Evolutionary conservation across 2,797 vertebrate genomes (phyloP).

Genomic region (Sebastes iracundus): DNA sequence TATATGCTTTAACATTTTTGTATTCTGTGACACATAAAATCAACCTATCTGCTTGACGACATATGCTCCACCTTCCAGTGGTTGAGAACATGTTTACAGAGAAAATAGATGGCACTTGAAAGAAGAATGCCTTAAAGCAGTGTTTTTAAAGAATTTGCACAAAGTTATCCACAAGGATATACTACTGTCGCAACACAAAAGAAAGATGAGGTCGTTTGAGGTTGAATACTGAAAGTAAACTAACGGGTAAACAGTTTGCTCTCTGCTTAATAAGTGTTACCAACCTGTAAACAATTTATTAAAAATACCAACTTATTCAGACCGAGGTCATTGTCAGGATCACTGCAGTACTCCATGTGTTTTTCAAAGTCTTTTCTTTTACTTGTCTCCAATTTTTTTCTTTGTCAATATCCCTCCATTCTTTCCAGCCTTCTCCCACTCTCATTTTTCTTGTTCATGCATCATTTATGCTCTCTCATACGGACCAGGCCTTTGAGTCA

Average conservation of each 20-base stretch:
- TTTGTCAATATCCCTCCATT: background rate
- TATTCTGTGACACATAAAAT: background rate
- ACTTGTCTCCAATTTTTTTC: background rate
- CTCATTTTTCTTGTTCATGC: background rate
- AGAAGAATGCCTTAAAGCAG: background rate
- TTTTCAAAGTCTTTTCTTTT: background rate
- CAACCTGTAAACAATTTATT: background rate
- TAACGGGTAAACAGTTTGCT: background rate
- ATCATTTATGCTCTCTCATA: slow-evolving; percentile 5
- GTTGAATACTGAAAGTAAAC: background rate
- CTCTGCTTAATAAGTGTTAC: background rate
- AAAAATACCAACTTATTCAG: background rate
- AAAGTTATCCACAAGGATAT: background rate
- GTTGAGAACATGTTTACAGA: background rate
- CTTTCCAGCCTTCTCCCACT: background rate
- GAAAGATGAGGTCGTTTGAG: background rate
- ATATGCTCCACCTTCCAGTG: background rate
- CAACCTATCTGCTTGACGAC: background rate
- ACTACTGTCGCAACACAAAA: background rate
- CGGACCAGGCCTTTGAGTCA: slow-evolving; percentile 7
- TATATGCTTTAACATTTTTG: background rate
- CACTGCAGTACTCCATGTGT: background rate
- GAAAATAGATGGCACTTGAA: background rate
- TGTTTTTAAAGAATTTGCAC: background rate
- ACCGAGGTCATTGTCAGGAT: background rate